Percentiles rank a stretch among this genome's conserved stretches.
These are phyloP conservation scores for Crenuchus spilurus DNA, from an alignment of 2,797 vertebrate species.

Conservation along the genomic window DNA sequence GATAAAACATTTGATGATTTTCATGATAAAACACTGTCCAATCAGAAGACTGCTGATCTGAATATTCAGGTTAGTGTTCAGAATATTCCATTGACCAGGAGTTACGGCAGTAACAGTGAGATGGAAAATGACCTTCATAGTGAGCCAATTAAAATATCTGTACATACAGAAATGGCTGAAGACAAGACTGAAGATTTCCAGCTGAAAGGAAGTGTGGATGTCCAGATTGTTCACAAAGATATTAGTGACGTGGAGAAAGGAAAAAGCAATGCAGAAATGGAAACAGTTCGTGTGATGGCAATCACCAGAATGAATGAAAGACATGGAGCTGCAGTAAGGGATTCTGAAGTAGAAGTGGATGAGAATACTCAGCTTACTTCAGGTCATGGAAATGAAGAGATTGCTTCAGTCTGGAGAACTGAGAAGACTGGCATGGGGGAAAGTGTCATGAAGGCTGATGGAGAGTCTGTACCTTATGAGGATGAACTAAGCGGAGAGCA, in stretches of 20 bases:
- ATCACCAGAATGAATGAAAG: neutral
- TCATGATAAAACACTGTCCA: neutral
- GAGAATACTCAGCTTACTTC: neutral
- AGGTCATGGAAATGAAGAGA: neutral
- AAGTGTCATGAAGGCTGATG: neutral
- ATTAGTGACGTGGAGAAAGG: neutral
- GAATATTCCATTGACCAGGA: neutral
- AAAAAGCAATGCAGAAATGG: neutral
- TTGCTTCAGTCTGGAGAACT: neutral
- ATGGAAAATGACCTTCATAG: neutral
- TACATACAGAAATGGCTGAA: neutral
- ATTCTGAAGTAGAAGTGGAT: conserved; percentile 7
- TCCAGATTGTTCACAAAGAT: neutral
- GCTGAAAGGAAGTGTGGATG: neutral
- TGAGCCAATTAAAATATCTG: neutral
- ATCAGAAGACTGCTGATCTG: neutral
- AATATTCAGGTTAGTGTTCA: neutral
- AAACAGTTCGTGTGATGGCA: neutral
- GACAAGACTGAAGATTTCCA: neutral
- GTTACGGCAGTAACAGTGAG: neutral
- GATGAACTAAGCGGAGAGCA: conserved; percentile 8
- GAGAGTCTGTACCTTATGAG: conserved; percentile 11
- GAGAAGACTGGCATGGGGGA: neutral
- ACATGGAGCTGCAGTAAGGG: neutral
- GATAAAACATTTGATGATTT: too few relatives aligned